phyloP scores from a whole-genome alignment of 2,888 invertebrate species.

The Plagiodera versicolora region DNA sequence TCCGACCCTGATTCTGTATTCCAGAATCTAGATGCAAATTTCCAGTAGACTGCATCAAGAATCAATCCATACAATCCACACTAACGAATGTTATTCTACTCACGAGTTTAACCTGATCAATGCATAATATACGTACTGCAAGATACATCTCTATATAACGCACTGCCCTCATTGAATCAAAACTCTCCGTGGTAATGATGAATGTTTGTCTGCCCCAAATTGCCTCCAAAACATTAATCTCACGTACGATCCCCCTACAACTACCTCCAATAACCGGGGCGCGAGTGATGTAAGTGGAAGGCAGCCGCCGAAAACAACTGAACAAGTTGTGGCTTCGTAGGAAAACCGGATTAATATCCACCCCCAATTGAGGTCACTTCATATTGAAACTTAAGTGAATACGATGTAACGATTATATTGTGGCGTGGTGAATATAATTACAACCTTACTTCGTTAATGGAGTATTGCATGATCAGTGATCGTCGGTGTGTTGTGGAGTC shows the following conservation, averaged over 20 bases:
- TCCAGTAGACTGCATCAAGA: no score
- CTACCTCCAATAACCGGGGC: background rate
- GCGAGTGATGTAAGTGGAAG: background rate
- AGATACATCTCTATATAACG: background rate
- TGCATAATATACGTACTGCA: background rate
- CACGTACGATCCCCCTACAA: background rate
- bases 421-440: constrained; percentile 15
- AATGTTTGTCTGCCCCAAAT: constrained; percentile 6
- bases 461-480: background rate
- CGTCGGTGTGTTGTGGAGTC: background rate
- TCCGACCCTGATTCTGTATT: no score
- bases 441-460: background rate
- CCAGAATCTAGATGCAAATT: no score
- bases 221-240: constrained; percentile 1
- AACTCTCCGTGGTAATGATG: constrained; percentile 9
- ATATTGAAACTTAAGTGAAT: constrained; percentile 1
- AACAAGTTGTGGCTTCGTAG: constrained; percentile 19
- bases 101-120: background rate
- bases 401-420: constrained; percentile 15
- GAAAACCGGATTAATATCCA: constrained; percentile 22
- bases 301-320: constrained; percentile 7
- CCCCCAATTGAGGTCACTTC: constrained; percentile 15
- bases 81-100: no score
- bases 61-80: no score
- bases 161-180: constrained; percentile 4